Percentiles rank a stretch among this genome's conserved stretches.
Evolutionary conservation across 2,888 invertebrate genomes (phyloP).

Genomic region (Chalcosyrphus nemorum): DNA sequence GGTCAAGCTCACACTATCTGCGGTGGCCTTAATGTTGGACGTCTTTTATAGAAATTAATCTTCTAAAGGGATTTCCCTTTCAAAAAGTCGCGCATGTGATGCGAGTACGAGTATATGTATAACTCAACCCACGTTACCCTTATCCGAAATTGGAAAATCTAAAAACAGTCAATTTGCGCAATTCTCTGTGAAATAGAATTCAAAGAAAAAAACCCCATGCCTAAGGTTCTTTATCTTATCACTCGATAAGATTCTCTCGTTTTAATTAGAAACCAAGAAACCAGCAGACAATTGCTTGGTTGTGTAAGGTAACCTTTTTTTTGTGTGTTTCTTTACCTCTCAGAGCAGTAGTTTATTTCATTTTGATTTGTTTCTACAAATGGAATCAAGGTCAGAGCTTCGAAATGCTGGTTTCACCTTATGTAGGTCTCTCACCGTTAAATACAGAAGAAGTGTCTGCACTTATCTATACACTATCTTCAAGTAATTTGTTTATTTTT

Average conservation of each 20-base stretch:
- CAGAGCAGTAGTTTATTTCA: background rate
- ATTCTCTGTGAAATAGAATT: constrained; percentile 4
- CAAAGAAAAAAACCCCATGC: constrained; percentile 10
- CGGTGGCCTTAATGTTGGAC: background rate
- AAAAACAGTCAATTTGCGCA: constrained; percentile 35
- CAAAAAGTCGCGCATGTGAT: background rate
- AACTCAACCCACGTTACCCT: background rate
- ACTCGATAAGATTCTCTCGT: constrained; percentile 22
- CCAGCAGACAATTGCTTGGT: background rate
- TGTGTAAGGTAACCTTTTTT: background rate
- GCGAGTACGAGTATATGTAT: too few species aligned
- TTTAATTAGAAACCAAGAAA: constrained; percentile 27
- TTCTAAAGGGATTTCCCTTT: constrained; percentile 1
- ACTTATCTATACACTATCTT: constrained; percentile 19
- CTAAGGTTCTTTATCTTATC: constrained; percentile 39
- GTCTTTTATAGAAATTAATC: background rate
- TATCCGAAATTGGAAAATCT: background rate
- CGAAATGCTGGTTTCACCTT: constrained; percentile 63
- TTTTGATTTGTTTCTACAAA: constrained; percentile 46
- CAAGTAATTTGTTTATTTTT: constrained; percentile 55
- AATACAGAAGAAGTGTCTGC: constrained; percentile 47
- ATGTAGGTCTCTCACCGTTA: constrained; percentile 55
- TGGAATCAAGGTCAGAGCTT: constrained; percentile 67
- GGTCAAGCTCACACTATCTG: constrained; percentile 12
- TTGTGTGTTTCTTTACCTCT: background rate